These are phyloP conservation scores for Oscheius myriophilus DNA, from an alignment of 2,888 invertebrate species.

Conservation along the genomic window DNA sequence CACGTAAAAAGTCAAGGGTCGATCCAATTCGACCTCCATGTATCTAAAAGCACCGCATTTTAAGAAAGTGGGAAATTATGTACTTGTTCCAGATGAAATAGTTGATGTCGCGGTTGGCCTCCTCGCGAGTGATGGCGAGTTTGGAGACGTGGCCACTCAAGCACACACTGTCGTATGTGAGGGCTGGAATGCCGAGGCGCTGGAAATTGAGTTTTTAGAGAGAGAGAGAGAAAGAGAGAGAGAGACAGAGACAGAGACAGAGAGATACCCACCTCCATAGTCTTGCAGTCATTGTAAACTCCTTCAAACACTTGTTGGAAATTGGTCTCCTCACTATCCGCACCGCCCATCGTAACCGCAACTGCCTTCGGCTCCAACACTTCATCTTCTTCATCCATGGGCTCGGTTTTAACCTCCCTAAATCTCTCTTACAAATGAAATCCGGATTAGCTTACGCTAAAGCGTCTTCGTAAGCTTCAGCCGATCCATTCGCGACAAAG, in stretches of 20 bases:
- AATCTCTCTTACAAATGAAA: no score
- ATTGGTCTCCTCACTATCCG: no score
- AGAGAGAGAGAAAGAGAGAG: not conserved
- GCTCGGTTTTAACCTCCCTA: no score
- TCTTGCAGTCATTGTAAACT: constrained; percentile 5
- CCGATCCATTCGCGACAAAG: no score
- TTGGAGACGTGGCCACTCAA: constrained; percentile 7
- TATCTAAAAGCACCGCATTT: constrained; percentile 8
- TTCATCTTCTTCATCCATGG: no score
- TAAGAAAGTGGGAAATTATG: not conserved
- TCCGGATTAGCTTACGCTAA: no score
- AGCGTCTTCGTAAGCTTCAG: no score
- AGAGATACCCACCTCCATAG: not conserved
- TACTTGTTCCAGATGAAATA: constrained; percentile 26
- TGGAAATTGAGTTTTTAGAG: not conserved
- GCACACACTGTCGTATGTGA: constrained; percentile 17
- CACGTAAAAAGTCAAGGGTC: constrained; percentile 5
- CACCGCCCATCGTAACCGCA: no score
- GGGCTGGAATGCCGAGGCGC: not conserved
- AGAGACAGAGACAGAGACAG: not conserved
- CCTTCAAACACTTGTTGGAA: not conserved
- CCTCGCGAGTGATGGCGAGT: constrained; percentile 21
- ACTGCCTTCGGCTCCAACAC: no score
- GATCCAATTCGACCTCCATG: constrained; percentile 16
- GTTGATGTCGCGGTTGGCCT: constrained; percentile 19